Evolutionary conservation across 1,140 invertebrate species (phyloP), one percentile per base, ranked within the genome.

Genomic region (Ctenoplectra terminalis): DNA sequence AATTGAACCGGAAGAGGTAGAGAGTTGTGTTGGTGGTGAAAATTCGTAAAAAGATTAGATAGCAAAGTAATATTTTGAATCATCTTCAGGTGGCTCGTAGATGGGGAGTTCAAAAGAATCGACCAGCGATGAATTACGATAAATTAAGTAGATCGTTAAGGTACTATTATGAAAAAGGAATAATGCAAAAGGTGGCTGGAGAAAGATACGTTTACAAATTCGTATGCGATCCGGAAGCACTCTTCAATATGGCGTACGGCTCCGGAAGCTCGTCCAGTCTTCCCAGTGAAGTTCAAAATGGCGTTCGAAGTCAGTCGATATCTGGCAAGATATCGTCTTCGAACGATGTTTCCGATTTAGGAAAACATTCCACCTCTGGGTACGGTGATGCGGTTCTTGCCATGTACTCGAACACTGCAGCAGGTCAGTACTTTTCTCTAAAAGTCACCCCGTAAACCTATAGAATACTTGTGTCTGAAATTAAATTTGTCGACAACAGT

Each of bases 131-230:
- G 98, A 99, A 99, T 94, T 99, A 99, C 91, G 98, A 99, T 92
- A 99, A 99, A 92, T 92, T 99, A 15, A 98, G 98, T 74, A 94
- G 98, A 1, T 99, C 98, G 0, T 94, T 99, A 13, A 95, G 98
- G 15, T 99, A 99, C 90, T 99, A 99, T 90, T 99, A 99, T 91
- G 98, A 99, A 93, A 99, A 99, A 92, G 98, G 98, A 34, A 99
- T 99, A 90, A 99, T 99, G 97, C 98, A 99, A 91, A 99, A 99
- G 94, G 98, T 99, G 0, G 98, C 98, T 71, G 98, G 98, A 2
- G 98, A 99, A 92, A 95, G 98, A 83, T 99, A 99, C 94, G 98
- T 99, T 17, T 99, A 99, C 93, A 98, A 98, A 92, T 99, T 99
- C 91, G 98, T 99, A 0, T 99, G 98, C 93, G 98, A 98, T 93